These are phyloP conservation scores for Zygaena filipendulae DNA, from an alignment of 2,888 invertebrate species.

Conservation along the genomic window DNA sequence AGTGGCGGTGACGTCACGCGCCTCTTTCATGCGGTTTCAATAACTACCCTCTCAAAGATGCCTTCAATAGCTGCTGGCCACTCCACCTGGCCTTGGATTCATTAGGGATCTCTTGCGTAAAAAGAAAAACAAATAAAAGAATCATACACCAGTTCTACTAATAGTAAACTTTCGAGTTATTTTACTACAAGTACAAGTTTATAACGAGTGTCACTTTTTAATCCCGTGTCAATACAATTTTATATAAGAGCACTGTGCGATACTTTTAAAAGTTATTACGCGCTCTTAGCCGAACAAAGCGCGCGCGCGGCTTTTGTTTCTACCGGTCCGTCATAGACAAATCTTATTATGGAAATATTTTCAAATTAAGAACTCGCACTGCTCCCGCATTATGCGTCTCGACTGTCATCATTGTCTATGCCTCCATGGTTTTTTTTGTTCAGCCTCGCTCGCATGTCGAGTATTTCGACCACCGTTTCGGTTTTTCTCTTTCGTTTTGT, in stretches of 20 bases:
- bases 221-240: conserved; percentile 33
- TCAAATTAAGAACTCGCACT: conserved; percentile 62
- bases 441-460: conserved; percentile 65
- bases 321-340: conserved; percentile 60
- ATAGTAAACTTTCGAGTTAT: no score
- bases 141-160: no score
- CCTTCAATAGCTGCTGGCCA: conserved; percentile 60
- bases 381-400: conserved; percentile 67
- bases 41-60: conserved; percentile 64
- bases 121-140: no score
- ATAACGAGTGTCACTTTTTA: no score
- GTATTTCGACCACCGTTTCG: conserved; percentile 67
- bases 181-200: no score
- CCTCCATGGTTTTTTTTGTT: conserved; percentile 61
- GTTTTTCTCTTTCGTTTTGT: conserved; percentile 44
- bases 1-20: conserved; percentile 62
- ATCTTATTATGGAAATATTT: conserved; percentile 69
- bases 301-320: conserved; percentile 50
- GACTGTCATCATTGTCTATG: conserved; percentile 66
- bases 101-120: conserved; percentile 51
- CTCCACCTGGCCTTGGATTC: conserved; percentile 56
- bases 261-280: conserved; percentile 58
- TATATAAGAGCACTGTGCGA: no score
- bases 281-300: conserved; percentile 54
- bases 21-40: conserved; percentile 60